Evolutionary conservation across 2,888 invertebrate genomes (phyloP), one percentile per base, ranked within the genome.

Genomic region (Tridacna crocea): DNA sequence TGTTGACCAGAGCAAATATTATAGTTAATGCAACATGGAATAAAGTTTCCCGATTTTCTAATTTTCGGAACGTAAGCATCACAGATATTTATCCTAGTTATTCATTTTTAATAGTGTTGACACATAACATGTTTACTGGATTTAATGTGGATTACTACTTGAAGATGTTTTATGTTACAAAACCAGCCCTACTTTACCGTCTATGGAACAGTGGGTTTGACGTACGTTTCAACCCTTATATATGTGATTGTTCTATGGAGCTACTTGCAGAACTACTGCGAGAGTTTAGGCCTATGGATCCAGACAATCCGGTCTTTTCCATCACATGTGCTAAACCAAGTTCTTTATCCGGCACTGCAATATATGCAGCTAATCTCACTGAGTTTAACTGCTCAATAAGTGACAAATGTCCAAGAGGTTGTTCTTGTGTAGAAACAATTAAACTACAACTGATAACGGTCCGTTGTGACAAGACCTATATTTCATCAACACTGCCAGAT

Each of bases 211-310:
- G 68, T 65, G 70, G 63, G 17, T 76, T 84, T 70, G 81, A 84
- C 72, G 0, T 70, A 0, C 47, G 84, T 24, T 84, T 81, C 70
- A 84, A 84, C 58, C 84, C 84, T 19, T 75, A 81, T 24, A 74
- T 81, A 15, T 84, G 84, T 70, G 84, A 84, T 51, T 84, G 84
- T 73, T 22, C 13, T 12, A 68, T 84, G 58, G 81, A 76, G 48
- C 22, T 11, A 0, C 12, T 79, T 26, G 79, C 81, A 8, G 22
- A 58, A 48, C 4, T 26, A 4, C n/a, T 84, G 2, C 24, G 26
- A 24, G 6, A n/a, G 19, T 81, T 74, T 58, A 27, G 66, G 46
- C 13, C 12, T 0, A 76, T 81, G 63, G 84, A 84, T 36, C 78
- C 80, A 10, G 72, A 81, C 55, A 79, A 77, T 36, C 77, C 81